Evolutionary conservation across 1,140 invertebrate species (phyloP).

Genomic region (Pseudachorutes palmiensis): DNA sequence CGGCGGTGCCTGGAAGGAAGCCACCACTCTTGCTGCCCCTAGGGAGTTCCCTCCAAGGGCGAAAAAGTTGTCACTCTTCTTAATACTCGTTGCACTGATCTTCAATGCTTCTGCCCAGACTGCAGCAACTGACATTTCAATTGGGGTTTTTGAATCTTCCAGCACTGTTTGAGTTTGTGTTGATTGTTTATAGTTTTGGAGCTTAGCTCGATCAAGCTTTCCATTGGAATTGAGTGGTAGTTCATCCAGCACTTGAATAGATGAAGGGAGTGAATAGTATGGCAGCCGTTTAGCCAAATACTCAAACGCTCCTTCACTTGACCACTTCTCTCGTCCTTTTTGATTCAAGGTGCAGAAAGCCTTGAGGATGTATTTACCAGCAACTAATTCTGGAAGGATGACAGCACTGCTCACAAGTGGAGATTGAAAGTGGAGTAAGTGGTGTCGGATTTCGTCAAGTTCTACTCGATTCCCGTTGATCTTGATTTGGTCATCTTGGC

Average conservation of each 20-base stretch:
- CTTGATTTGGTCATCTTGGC: conserved; percentile 12
- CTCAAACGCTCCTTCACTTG: neutral
- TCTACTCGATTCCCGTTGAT: conserved; percentile 10
- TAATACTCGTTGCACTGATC: neutral
- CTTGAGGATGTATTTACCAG: neutral
- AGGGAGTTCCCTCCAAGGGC: neutral
- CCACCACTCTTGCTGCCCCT: neutral
- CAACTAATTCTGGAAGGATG: neutral
- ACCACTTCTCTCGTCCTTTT: neutral
- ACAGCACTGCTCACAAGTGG: neutral
- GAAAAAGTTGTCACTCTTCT: neutral
- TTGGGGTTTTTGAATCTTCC: neutral
- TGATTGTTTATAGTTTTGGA: neutral
- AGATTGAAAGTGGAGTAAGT: neutral
- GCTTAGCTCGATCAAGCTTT: neutral
- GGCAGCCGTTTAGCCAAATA: neutral
- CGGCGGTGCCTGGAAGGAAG: neutral
- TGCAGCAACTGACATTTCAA: neutral
- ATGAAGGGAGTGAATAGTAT: neutral
- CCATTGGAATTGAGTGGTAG: neutral
- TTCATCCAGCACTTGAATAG: neutral
- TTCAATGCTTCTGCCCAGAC: neutral
- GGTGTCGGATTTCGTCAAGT: conserved; percentile 9
- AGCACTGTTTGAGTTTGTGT: neutral
- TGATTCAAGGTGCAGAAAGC: neutral